Evolutionary conservation across 2,113 vertebrate genomes (phyloP), one percentile per base, ranked within the genome.

Genomic region (Ploceus nigricollis): DNA sequence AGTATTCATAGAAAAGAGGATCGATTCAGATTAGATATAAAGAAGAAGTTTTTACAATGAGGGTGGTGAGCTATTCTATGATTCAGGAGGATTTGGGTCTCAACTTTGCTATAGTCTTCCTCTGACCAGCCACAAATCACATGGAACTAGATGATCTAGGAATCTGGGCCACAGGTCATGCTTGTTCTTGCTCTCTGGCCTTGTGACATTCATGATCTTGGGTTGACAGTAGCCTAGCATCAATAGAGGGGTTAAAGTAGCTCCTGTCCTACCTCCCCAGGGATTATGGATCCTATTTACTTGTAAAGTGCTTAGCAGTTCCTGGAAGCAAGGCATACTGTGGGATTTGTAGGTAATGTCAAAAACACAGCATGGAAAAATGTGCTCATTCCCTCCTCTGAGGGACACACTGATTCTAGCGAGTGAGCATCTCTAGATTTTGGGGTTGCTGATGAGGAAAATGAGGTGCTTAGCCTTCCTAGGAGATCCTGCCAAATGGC

Each of bases 401-500:
- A 57, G 48, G 18, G 24, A 64, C n/a, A 42, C 7, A 1, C 15
- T 23, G 51, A 58, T 42, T 42, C 33, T 39, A 44, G 25, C 0
- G 0, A 44, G 17, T 0, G 6, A 64, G 17, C 7, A 35, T 10
- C 1, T 53, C 17, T 19, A 50, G 57, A 53, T 64, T 87, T 83
- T 37, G 23, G 25, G n/a, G 77, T 12, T 90, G 24, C 40, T 58
- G 21, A 39, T 48, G 23, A 50, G 42, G 39, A 75, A 84, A 89
- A 86, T 4, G 17, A 48, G 37, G 39, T 71, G 30, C 35, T 73
- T 35, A 73, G 25, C 25, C 24, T 78, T 30, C 37, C 33, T 54
- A 7, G 64, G 72, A 69, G 22, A 71, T 81, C 64, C 18, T 6
- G 0, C 44, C 2, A 0, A 14, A 21, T 0, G 0, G 24, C 70